Evolutionary conservation across 2,888 invertebrate genomes (phyloP), one percentile per base, ranked within the genome.

Genomic region (Deroplatys truncata): DNA sequence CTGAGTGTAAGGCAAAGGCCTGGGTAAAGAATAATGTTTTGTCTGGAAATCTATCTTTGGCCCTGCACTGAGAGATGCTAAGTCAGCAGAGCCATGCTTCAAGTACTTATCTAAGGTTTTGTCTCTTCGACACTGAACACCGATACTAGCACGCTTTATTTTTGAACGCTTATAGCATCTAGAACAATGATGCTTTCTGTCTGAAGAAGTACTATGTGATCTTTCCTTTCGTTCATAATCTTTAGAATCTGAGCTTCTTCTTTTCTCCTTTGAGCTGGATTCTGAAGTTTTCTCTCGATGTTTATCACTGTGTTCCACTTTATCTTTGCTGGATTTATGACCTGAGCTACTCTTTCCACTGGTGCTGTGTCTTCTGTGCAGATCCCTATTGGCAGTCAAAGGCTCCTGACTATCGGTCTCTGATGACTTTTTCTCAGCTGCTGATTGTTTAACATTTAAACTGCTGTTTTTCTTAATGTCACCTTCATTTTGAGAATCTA

Each of bases 101-200:
- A 92, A 90, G 90, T 91, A 91, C 84, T 92, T 92, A 31, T 91
- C 91, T n/a, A 92, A 72, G 25, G 91, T 92, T 90, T 92, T 92
- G 90, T 96, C 96, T 20, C 96, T 93, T 72, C 95, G 94, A 92
- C 96, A 97, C 93, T 97, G 97, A 56, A 97, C 96, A 28, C 97
- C 97, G 90, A 96, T 95, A 91, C 96, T 96, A 90, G 95, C 95
- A 4, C 96, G 95, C 92, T 96, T 96, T 83, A 96, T 94, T 92
- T 97, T 96, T 29, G 96, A 95, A 29, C 97, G 95, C 88, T 95
- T 95, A 83, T 96, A 95, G 92, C 97, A 97, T 90, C 95, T 95
- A 90, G 96, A 95, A 92, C 96, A 97, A 86, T 93, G 92, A 72
- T 91, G 86, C 56, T 91, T 91, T 82, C 90, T 89, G 82, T 91